Evolutionary conservation across 2,113 vertebrate genomes (phyloP), one percentile per base, ranked within the genome.

Genomic region (Panurus biarmicus): DNA sequence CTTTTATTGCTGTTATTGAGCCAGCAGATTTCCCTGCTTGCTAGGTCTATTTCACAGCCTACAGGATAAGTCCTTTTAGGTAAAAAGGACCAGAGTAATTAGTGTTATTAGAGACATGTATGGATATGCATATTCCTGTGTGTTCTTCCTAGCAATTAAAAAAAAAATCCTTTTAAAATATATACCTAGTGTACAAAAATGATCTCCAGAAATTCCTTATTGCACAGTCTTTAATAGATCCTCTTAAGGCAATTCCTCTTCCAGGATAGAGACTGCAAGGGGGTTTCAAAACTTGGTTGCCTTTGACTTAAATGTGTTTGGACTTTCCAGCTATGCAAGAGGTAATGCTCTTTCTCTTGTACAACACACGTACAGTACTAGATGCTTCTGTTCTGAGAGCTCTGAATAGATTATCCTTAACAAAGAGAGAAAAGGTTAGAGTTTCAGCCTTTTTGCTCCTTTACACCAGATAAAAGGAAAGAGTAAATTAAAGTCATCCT

Each of bases 81-180:
- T 73, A 80, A 94, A 94, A 92, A 69, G 29, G 62, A 75, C 60
- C 9, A 28, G 35, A 87, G 70, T 77, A 85, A 79, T 95, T 61
- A 92, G 24, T 75, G 45, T 40, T 89, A 57, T 84, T 84, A 89
- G 50, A 69, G 36, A 92, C 25, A 14, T 62, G 45, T 1, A 6
- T 74, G 48, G 89, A 45, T 85, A 75, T 92, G 70, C 57, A 85
- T 56, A 82, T 91, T 58, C 21, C 44, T 19, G 2, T 80, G 44
- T 77, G 40, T 74, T 86, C 40, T 78, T 71, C 40, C 28, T 81
- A 77, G 42, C 22, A n/a, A 40, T 83, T 77, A 14, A 60, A 79
- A 53, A 14, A 60, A 79, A 53, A 82, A 5, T 2, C 12, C 8
- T 75, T 85, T 67, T 35, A 57, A 78, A 89, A 78, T 11, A 60